Evolutionary conservation across 2,113 vertebrate species (phyloP), one percentile per base, ranked within the genome.

Genomic region (Callionymus lyra): DNA sequence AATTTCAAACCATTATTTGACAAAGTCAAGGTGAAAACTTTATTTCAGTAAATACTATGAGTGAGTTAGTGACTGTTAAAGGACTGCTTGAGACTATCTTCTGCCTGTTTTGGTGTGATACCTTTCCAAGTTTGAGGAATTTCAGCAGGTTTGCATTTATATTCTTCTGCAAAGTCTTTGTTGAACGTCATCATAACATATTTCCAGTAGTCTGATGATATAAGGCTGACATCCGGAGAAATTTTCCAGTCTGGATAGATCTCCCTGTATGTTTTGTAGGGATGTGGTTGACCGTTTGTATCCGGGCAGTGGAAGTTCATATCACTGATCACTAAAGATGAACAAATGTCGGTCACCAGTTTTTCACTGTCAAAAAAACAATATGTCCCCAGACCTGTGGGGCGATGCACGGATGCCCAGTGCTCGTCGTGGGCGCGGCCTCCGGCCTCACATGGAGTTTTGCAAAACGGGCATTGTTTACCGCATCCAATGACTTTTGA

Each of bases 361-460:
- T 45, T 54, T 0, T 33, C 0, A 8, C 6, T 42, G 0, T 0
- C 0, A 0, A 0, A 0, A 18, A 0, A 0, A 0, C 1, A 41
- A 6, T 1, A 56, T 0, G 0, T 0, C 3, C 53, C 41, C 0
- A 84, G 50, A 12, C 70, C 81, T 46, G 68, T 2, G 44, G 82
- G 73, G 1, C 65, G 62, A 61, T 84, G 82, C 0, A 75, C 12
- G 15, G 57, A 6, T 32, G 68, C 58, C 19, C 52, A 33, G 48
- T 83, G 81, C 6, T 59, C 1, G 11, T 31, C 14, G 41, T 85
- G 80, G 0, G 40, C 18, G 2, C 44, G 44, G 16, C 64, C 76
- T 46, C 71, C 78, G 4, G 82, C 78, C 21, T 85, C 84, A 76
- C 84, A 87, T 2, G 84, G 82, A 18, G 65, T 68, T 36, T 68